Evolutionary conservation across 2,888 invertebrate genomes (phyloP).

Genomic region (Druceiella hillmani): DNA sequence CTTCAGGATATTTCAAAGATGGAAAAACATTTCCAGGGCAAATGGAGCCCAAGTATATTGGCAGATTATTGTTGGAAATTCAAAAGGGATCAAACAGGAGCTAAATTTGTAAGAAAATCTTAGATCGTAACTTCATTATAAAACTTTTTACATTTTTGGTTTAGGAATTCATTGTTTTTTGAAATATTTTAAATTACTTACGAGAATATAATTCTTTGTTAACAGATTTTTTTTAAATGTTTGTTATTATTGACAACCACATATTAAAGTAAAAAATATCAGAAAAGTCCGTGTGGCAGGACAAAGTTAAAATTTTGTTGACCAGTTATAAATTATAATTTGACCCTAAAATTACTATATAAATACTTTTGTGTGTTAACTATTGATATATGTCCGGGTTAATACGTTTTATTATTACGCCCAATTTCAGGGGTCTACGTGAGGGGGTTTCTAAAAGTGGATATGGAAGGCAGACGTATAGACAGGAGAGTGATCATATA

Average conservation of each 20-base stretch:
- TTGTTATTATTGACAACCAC: background rate
- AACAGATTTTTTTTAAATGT: background rate
- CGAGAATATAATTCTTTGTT: background rate
- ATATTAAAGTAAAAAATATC: too few relatives aligned
- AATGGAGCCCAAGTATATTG: too few relatives aligned
- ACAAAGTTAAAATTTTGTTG: background rate
- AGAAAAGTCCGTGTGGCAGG: background rate
- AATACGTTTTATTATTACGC: too few relatives aligned
- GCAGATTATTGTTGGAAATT: background rate
- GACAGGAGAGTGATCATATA: too few relatives aligned
- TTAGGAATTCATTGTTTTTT: background rate
- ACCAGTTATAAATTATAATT: too few relatives aligned
- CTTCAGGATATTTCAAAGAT: background rate
- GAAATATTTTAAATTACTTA: background rate
- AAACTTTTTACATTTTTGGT: constrained; percentile 1
- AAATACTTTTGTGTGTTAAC: too few relatives aligned
- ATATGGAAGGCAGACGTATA: too few relatives aligned
- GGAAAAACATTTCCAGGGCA: too few relatives aligned
- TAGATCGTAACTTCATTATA: background rate
- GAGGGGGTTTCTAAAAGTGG: too few relatives aligned
- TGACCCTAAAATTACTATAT: too few relatives aligned
- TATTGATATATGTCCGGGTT: too few relatives aligned
- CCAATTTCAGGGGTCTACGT: too few relatives aligned
- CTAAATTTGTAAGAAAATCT: background rate
- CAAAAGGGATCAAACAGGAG: background rate